Evolutionary conservation across 2,113 vertebrate genomes (phyloP).

Genomic region (Thomomys bottae): DNA sequence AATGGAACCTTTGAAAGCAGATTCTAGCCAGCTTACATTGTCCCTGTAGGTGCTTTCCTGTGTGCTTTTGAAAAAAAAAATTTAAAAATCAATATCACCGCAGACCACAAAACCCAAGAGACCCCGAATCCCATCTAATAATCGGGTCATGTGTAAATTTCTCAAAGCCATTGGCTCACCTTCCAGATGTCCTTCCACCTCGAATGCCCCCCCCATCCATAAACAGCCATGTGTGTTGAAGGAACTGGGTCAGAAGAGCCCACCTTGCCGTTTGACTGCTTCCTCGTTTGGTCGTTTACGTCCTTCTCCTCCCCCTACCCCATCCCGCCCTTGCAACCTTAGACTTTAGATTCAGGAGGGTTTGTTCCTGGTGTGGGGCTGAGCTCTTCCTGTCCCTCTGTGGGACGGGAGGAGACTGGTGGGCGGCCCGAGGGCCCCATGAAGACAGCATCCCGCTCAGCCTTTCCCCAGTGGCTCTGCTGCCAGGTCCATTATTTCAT

Average conservation of each 20-base stretch:
- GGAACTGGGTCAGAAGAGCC: conserved; percentile 30
- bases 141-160: conserved; percentile 24
- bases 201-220: too few relatives aligned
- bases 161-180: not conserved
- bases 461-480: not conserved
- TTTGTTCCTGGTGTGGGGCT: not conserved
- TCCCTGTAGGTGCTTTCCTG: not conserved
- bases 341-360: not conserved
- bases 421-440: accelerated
- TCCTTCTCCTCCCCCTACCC: not conserved
- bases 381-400: too few relatives aligned
- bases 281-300: conserved; percentile 27
- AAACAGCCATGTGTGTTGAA: conserved; percentile 35
- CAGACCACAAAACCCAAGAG: not conserved
- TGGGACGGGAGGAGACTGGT: not conserved
- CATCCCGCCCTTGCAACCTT: not conserved
- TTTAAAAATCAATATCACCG: not conserved
- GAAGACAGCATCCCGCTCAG: accelerated
- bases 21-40: conserved; percentile 16
- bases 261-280: not conserved
- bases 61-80: not conserved
- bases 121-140: not conserved
- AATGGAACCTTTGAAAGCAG: conserved; percentile 41
- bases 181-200: not conserved
- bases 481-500: not conserved